Evolutionary conservation across 2,888 invertebrate genomes (phyloP), one percentile per base, ranked within the genome.

Genomic region (Tubulanus polymorphus): DNA sequence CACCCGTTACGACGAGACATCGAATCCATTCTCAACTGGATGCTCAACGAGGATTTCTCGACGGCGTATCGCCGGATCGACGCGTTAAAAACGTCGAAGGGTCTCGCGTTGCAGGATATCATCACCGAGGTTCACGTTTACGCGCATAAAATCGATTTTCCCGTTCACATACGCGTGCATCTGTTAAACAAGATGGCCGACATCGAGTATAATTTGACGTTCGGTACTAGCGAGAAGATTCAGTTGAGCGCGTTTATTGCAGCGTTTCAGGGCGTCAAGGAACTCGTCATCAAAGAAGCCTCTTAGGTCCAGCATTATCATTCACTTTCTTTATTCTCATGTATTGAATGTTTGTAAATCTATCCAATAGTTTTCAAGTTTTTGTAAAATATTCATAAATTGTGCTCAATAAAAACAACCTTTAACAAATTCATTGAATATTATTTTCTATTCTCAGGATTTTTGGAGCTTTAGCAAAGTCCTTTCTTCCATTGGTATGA

Each of bases 1-100:
- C 96, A 99, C 80, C 99, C 99, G 1, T 82, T 92, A 23, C 88
- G 90, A 53, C 83, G 85, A 29, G 96, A 99, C 75, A 91, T 99
- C 71, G 88, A 88, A 71, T 86, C 85, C 68, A 91, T 97, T 61
- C 83, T 95, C 26, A 88, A 90, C 73, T 91, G 91, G 87, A 82
- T 97, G 66, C 69, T 83, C 18, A 82, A 82, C 62, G 77, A 89
- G 64, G 84, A 86, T 64, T 89, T 93, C 71, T 83, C 85, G 30
- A 79, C 83, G 1, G 87, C 89, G 51, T 92, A 88, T 73, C 85
- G 86, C 71, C 87, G 91, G 90, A 90, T 88, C 74, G 70, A 74
- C 54, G 66, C 79, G 20, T 64, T 95, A 47, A 93, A 95, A 80
- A 85, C 88, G 41, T 82, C 85, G 0, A 95, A 95, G 82, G 97